phyloP scores from a whole-genome alignment of 2,113 vertebrate genomes.

The Isurus oxyrinchus region DNA sequence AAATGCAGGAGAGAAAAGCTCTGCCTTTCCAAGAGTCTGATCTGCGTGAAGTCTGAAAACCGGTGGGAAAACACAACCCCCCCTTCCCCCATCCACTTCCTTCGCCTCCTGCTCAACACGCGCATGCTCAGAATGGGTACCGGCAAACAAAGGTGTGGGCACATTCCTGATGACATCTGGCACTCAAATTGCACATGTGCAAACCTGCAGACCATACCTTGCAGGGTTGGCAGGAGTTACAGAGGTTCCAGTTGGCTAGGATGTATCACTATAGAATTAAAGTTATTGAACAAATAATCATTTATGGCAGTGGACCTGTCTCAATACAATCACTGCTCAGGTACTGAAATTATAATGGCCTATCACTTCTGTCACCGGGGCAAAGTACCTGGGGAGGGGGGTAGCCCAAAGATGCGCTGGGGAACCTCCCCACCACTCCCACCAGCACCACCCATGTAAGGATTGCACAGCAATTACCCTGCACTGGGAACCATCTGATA shows the following conservation, averaged over 20 bases:
- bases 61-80: background rate
- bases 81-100: background rate
- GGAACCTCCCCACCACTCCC: too few relatives aligned
- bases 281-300: background rate
- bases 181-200: background rate
- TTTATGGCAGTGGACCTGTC: background rate
- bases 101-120: background rate
- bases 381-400: too few relatives aligned
- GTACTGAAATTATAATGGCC: background rate
- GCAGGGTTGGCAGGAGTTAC: too few relatives aligned
- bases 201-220: too few relatives aligned
- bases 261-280: background rate
- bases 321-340: background rate
- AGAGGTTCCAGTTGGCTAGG: too few relatives aligned
- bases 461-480: too few relatives aligned
- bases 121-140: background rate
- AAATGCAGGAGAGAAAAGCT: background rate
- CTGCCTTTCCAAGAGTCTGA: background rate
- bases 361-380: too few relatives aligned
- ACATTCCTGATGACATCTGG: background rate
- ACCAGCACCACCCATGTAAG: too few relatives aligned
- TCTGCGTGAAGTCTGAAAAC: too few relatives aligned
- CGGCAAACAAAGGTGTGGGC: background rate
- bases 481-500: too few relatives aligned
- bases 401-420: too few relatives aligned